Conservation (phyloP, 2,797 vertebrate genomes). For the Megaceryle alcyon region DNA sequence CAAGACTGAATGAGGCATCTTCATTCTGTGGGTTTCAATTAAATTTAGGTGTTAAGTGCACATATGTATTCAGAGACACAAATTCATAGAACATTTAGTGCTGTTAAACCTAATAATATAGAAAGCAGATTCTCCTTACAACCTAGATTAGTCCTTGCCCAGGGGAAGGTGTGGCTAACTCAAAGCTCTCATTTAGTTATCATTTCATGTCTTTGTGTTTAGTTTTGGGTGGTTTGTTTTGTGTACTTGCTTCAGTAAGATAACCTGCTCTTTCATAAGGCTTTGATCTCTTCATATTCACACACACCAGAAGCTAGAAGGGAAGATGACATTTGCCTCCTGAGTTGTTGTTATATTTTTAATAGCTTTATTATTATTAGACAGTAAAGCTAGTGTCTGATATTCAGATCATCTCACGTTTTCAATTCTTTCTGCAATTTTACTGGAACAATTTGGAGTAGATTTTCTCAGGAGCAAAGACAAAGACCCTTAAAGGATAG, state of each 20-base stretch:
- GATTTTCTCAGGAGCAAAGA: not conserved
- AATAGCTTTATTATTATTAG: not conserved
- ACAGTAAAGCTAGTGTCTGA: not conserved
- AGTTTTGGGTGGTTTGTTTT: not conserved
- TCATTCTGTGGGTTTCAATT: not conserved
- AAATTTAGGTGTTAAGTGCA: not conserved
- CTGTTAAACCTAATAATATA: not conserved
- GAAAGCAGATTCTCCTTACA: not conserved
- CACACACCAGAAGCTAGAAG: not conserved
- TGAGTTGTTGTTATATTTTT: not conserved
- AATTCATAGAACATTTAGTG: not conserved
- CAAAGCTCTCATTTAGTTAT: not conserved
- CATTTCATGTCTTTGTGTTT: not conserved
- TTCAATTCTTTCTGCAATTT: not conserved
- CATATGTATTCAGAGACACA: not conserved
- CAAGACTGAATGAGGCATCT: not conserved
- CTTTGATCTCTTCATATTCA: not conserved
- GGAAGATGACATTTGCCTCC: not conserved
- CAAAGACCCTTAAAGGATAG: not conserved
- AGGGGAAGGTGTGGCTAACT: not conserved
- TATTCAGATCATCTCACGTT: accelerated
- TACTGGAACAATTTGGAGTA: not conserved
- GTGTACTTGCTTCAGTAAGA: not conserved
- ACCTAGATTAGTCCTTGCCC: not conserved
- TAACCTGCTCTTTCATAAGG: not conserved